Percentiles rank a stretch among this genome's conserved stretches.
Conservation (phyloP, 1,140 invertebrate species). For the Drosophila prosaltans region DNA sequence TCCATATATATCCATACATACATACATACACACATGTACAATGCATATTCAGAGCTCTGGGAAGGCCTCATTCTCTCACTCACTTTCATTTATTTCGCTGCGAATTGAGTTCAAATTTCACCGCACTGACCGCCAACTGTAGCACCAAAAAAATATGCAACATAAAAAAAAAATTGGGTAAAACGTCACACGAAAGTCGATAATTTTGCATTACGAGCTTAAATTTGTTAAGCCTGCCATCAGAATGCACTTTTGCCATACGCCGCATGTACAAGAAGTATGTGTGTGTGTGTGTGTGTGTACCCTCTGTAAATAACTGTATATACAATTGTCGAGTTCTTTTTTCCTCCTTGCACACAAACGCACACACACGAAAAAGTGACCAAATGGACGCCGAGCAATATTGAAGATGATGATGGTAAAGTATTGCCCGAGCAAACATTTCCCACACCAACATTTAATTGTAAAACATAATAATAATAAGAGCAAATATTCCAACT, state of each 20-base stretch:
- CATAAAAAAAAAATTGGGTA: conserved; percentile 26
- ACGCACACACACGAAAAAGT: conserved; percentile 32
- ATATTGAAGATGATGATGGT: conserved; percentile 61
- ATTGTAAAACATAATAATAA: conserved; percentile 51
- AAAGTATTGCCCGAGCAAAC: conserved; percentile 63
- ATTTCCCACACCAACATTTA: neutral
- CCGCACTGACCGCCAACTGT: conserved; percentile 54
- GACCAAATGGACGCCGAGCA: conserved; percentile 55
- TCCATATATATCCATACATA: no score
- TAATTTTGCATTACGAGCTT: conserved; percentile 71
- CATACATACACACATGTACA: conserved; percentile 6
- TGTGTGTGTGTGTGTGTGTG: conserved; percentile 18
- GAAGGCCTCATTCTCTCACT: conserved; percentile 26
- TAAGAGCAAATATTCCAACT: conserved; percentile 49
- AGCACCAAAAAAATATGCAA: conserved; percentile 39
- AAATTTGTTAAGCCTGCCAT: conserved; percentile 74
- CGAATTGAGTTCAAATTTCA: conserved; percentile 61
- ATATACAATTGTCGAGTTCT: conserved; percentile 53
- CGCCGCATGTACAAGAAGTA: neutral
- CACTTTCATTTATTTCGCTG: conserved; percentile 54
- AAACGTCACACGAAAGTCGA: conserved; percentile 77
- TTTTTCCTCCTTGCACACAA: conserved; percentile 42
- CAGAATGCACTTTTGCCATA: conserved; percentile 51
- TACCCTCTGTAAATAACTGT: conserved; percentile 52
- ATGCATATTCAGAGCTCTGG: neutral